Evolutionary conservation across 2,797 vertebrate genomes (phyloP), one percentile per base, ranked within the genome.

Genomic region (Hydrocynus forskahlii): DNA sequence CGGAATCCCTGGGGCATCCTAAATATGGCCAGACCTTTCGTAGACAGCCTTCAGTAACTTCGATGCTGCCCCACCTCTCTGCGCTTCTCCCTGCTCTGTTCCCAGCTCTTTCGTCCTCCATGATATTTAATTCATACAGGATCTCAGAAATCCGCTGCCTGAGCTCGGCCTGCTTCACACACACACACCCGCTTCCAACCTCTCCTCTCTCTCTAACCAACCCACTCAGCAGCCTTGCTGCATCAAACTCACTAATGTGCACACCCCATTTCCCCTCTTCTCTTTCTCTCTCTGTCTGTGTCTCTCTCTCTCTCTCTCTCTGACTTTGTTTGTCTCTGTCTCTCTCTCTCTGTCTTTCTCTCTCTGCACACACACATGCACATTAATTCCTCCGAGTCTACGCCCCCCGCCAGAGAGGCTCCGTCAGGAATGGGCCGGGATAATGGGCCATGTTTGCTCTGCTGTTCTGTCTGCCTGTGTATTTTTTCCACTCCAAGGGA

Each of bases 51-150:
- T n/a, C 17, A 38, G 60, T 63, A 73, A 43, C 43, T 80, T 50
- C 60, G 79, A 16, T 57, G 52, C 50, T 60, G 66, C 40, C 70
- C 64, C 66, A 21, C 76, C 78, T 79, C 67, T 74, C 43, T 66
- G 45, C 71, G 50, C 16, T 57, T 16, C 50, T 21, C 54, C 10
- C 40, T 38, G 19, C 25, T 69, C 64, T 25, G 62, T 69, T 45
- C 71, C n/a, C 54, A 40, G 43, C 57, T 38, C 75, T 81, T 75
- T 72, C 79, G 82, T 83, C 75, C 91, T 89, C 89, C 92, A 86
- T 93, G 89, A 95, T 95, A 91, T 94, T 95, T 94, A 93, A 95
- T 95, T 95, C 91, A 95, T 93, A 91, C 90, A 89, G 92, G 89
- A 93, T 93, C 88, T 91, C 91, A 89, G 89, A 85, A 90, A 64